Evolutionary conservation across 2,888 invertebrate genomes (phyloP).

Genomic region (Abrostola triplasia): DNA sequence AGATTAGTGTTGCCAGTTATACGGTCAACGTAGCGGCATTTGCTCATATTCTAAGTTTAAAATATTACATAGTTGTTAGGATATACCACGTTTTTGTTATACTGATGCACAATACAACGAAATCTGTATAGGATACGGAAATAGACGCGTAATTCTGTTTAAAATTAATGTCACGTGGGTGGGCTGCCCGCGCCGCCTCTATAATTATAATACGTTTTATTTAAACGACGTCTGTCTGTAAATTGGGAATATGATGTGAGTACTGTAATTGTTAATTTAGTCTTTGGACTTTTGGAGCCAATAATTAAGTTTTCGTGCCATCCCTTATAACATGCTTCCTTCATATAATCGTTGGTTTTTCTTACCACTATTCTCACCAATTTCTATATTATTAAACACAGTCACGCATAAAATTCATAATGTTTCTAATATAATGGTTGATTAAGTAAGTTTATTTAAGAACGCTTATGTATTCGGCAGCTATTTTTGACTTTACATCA

Average conservation of each 20-base stretch:
- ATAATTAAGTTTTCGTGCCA: too few relatives aligned
- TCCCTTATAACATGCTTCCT: too few relatives aligned
- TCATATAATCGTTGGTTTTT: too few relatives aligned
- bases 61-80: slow-evolving; percentile 27
- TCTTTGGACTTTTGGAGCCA: too few relatives aligned
- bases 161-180: background rate
- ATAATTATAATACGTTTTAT: too few relatives aligned
- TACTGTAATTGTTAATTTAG: too few relatives aligned
- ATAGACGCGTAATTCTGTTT: background rate
- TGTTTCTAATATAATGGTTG: background rate
- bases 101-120: slow-evolving; percentile 24
- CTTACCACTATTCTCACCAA: too few relatives aligned
- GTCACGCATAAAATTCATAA: background rate
- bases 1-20: slow-evolving; percentile 34
- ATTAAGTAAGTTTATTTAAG: slow-evolving; percentile 2
- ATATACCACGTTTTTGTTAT: slow-evolving; percentile 24
- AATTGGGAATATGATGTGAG: too few relatives aligned
- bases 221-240: too few relatives aligned
- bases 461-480: slow-evolving; percentile 15
- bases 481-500: slow-evolving; percentile 19
- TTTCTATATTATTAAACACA: too few relatives aligned
- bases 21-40: slow-evolving; percentile 15
- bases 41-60: slow-evolving; percentile 47
- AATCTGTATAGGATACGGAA: background rate
- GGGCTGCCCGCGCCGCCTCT: background rate